Conservation (phyloP, 2,888 invertebrate genomes). For the Leistus spinibarbis region DNA sequence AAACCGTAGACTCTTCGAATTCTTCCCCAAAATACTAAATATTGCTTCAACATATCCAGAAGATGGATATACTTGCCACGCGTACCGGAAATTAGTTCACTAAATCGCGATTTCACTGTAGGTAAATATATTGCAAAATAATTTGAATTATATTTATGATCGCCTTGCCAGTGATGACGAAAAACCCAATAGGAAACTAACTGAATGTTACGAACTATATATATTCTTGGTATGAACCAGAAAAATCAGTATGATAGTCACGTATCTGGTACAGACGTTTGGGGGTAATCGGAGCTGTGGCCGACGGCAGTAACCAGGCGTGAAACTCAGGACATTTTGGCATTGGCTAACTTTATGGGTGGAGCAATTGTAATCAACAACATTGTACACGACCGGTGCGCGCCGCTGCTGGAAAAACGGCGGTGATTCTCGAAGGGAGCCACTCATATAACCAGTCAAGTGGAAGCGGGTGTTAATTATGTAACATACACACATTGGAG, state of each 20-base stretch:
- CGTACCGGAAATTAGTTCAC: too few relatives aligned
- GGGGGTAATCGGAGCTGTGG: background rate
- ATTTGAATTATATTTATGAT: too few relatives aligned
- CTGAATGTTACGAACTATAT: too few relatives aligned
- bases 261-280: background rate
- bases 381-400: background rate
- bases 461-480: background rate
- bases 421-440: background rate
- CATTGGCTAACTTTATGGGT: background rate
- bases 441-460: background rate
- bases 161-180: too few relatives aligned
- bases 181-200: too few relatives aligned
- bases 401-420: background rate
- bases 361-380: background rate
- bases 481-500: background rate
- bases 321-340: background rate
- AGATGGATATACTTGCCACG: too few relatives aligned
- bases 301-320: background rate
- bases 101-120: too few relatives aligned
- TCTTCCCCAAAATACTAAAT: slow-evolving; percentile 17
- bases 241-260: background rate
- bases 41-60: too few relatives aligned
- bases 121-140: too few relatives aligned
- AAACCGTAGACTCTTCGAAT: slow-evolving; percentile 21
- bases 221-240: background rate